Conservation (phyloP, 2,888 invertebrate genomes). For the Yponomeuta malinellus region DNA sequence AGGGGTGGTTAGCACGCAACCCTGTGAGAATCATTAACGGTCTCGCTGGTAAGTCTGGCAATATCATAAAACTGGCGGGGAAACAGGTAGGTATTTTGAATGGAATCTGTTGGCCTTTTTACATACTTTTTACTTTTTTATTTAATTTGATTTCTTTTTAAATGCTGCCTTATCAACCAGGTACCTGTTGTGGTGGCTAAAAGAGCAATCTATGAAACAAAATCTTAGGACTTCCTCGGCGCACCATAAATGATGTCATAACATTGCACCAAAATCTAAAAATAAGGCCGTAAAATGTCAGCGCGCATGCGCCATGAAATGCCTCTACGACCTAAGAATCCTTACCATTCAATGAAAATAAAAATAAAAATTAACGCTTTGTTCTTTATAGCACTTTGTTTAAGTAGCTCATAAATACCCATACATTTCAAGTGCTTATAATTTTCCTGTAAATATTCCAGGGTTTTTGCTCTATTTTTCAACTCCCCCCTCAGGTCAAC, state of each 20-base stretch:
- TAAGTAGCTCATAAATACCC: too few relatives aligned
- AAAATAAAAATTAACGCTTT: neutral
- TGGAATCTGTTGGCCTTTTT: neutral
- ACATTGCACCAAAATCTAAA: neutral
- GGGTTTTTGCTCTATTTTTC: neutral
- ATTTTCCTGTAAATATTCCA: too few relatives aligned
- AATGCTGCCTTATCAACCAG: too few relatives aligned
- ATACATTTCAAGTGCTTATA: too few relatives aligned
- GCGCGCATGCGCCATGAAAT: neutral
- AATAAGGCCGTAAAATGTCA: neutral
- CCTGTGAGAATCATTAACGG: slow-evolving; percentile 6
- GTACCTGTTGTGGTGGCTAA: too few relatives aligned
- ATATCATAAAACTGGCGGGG: neutral
- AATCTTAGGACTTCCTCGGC: neutral
- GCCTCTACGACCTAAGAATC: neutral
- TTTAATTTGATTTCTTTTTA: neutral
- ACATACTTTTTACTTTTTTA: neutral
- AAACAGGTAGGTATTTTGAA: neutral
- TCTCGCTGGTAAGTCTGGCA: neutral
- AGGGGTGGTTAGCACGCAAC: slow-evolving; percentile 5
- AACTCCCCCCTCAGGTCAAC: neutral
- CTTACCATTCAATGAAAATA: neutral
- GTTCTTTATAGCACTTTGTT: too few relatives aligned
- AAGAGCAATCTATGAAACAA: too few relatives aligned
- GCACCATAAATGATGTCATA: neutral